Conservation (phyloP, 2,888 invertebrate genomes). For the Drosophila eohydei region DNA sequence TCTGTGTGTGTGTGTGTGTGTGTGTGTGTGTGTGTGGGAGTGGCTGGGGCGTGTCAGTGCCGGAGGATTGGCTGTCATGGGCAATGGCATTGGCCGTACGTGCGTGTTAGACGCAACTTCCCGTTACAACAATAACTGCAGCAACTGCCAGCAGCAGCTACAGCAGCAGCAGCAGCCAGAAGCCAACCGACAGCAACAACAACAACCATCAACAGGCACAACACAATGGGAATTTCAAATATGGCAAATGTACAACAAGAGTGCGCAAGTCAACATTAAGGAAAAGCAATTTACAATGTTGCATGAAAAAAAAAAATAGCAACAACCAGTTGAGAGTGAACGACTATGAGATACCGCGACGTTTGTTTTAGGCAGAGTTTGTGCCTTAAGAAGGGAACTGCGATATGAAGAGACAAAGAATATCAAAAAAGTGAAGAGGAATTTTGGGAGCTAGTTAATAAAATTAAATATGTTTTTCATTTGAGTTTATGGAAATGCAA, state of each 20-base stretch:
- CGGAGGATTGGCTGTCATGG: slow-evolving; percentile 54
- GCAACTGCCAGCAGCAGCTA: slow-evolving; percentile 7
- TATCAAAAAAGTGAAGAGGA: too few species aligned
- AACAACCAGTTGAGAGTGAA: neutral
- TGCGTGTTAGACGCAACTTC: slow-evolving; percentile 75
- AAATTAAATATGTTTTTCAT: too few species aligned
- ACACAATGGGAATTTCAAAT: slow-evolving; percentile 74
- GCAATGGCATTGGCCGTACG: slow-evolving; percentile 60
- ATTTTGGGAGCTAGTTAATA: too few species aligned
- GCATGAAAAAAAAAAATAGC: neutral
- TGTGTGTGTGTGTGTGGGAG: neutral
- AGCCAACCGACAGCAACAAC: slow-evolving; percentile 20
- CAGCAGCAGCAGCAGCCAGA: slow-evolving; percentile 15
- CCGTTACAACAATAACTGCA: slow-evolving; percentile 62
- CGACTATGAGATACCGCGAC: slow-evolving; percentile 7
- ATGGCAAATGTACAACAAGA: slow-evolving; percentile 54
- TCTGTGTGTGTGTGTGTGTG: neutral
- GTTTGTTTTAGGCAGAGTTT: neutral
- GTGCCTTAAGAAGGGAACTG: too few species aligned
- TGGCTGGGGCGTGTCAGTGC: slow-evolving; percentile 32
- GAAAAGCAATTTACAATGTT: slow-evolving; percentile 38
- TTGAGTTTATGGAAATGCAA: too few species aligned
- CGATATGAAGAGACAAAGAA: too few species aligned
- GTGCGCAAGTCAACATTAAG: slow-evolving; percentile 41
- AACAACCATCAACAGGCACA: slow-evolving; percentile 43